A percentile compares a stretch with the other conserved stretches of the same genome.
These are phyloP conservation scores for Colinus virginianus DNA, from an alignment of 2,113 vertebrate genomes.

Conservation along the genomic window DNA sequence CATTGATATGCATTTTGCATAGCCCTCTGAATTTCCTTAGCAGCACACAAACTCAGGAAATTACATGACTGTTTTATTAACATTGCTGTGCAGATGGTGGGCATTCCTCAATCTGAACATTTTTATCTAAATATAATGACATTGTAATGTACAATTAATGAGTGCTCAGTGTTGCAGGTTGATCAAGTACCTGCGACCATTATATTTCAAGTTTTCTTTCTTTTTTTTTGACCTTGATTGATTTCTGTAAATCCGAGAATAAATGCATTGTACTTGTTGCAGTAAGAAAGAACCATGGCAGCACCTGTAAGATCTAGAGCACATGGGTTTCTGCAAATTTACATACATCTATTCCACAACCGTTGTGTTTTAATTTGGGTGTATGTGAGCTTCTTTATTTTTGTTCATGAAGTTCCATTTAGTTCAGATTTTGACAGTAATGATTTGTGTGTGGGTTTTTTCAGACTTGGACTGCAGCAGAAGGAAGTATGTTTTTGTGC, in stretches of 20 bases:
- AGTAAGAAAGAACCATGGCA: background rate
- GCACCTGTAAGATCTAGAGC: background rate
- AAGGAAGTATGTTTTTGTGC: background rate
- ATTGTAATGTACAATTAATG: constrained; percentile 48
- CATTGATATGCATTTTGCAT: constrained; percentile 7
- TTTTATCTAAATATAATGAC: constrained; percentile 49
- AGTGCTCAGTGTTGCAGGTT: constrained; percentile 6
- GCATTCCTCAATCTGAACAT: constrained; percentile 27
- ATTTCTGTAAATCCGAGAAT: constrained; percentile 15
- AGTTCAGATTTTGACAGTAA: background rate
- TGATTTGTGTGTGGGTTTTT: background rate
- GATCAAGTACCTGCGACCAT: constrained; percentile 33
- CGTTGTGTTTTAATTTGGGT: background rate
- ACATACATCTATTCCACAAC: background rate
- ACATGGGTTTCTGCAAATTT: constrained; percentile 18
- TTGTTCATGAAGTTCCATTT: background rate
- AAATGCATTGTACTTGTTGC: constrained; percentile 26
- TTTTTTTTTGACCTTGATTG: constrained; percentile 4
- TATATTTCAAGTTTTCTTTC: constrained; percentile 6
- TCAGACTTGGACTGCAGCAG: background rate
- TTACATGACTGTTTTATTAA: constrained; percentile 37
- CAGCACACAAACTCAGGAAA: constrained; percentile 26
- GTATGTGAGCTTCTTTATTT: background rate
- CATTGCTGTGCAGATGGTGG: constrained; percentile 15
- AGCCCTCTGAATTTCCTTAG: constrained; percentile 27